Evolutionary conservation across 2,797 vertebrate species (phyloP).

Genomic region (Choloepus didactylus): DNA sequence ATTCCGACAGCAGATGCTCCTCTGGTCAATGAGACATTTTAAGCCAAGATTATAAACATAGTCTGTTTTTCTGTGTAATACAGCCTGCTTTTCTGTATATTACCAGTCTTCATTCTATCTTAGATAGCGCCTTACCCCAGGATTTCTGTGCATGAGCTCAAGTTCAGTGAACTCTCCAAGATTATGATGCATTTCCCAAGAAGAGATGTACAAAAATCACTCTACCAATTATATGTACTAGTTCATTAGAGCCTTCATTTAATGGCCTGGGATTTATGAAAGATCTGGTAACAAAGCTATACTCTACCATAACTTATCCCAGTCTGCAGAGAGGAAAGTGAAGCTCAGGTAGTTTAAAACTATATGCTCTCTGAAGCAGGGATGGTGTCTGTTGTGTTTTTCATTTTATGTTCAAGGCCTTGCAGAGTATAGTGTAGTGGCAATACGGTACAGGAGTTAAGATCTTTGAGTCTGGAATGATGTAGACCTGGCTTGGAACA

Average conservation of each 20-base stretch:
- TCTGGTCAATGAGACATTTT: conserved; percentile 79
- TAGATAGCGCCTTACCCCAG: conserved; percentile 5
- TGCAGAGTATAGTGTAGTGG: not conserved
- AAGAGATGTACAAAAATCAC: conserved; percentile 59
- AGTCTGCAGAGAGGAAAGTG: not conserved
- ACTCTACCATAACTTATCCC: conserved; percentile 65
- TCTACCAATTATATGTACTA: conserved; percentile 53
- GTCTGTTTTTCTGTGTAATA: conserved; percentile 69
- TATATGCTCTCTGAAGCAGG: not conserved
- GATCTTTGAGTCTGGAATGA: not conserved
- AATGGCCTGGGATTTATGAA: conserved; percentile 69
- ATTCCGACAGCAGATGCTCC: conserved; percentile 73
- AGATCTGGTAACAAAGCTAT: conserved; percentile 73
- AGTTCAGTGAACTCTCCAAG: conserved; percentile 66
- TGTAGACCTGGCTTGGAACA: not conserved
- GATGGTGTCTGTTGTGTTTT: not conserved
- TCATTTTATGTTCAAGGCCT: not conserved
- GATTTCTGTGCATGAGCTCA: not conserved
- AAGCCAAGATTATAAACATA: conserved; percentile 75
- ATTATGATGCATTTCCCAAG: conserved; percentile 69
- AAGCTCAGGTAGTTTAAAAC: conserved; percentile 22
- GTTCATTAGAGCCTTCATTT: conserved; percentile 60
- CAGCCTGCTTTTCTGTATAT: not conserved
- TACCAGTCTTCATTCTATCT: conserved; percentile 64
- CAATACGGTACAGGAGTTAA: not conserved